phyloP scores from a whole-genome alignment of 2,113 vertebrate species.

The Onychorhynchus coronatus region DNA sequence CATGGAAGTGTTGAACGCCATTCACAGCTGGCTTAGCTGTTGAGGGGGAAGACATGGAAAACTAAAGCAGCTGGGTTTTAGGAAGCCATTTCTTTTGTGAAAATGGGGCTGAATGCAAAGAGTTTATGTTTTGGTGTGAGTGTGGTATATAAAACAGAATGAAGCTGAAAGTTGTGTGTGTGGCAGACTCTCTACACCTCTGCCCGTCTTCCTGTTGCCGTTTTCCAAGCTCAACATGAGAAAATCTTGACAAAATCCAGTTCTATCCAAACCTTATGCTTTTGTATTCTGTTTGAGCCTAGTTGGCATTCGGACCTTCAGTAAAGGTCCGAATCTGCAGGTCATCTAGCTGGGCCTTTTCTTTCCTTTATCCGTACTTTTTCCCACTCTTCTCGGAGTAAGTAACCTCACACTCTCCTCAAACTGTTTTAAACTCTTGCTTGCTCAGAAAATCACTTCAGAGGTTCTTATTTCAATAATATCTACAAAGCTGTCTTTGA shows the following conservation, averaged over 20 bases:
- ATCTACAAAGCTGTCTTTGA: not conserved
- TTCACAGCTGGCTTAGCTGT: not conserved
- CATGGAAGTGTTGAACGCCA: not conserved
- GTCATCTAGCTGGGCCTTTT: not conserved
- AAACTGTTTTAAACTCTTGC: not conserved
- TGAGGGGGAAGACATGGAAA: not conserved
- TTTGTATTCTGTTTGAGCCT: not conserved
- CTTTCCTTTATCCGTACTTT: not conserved
- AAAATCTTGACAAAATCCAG: not conserved
- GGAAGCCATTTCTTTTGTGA: not conserved
- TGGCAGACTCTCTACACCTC: not conserved
- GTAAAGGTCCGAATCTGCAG: not conserved
- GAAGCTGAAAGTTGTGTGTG: not conserved
- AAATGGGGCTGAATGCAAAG: not conserved
- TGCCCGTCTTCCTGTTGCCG: not conserved
- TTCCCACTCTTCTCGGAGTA: not conserved
- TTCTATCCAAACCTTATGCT: not conserved
- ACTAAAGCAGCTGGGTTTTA: not conserved
- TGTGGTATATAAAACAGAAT: not conserved
- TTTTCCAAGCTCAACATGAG: not conserved
- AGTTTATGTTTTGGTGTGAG: not conserved
- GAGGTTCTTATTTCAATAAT: not conserved
- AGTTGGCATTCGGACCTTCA: not conserved
- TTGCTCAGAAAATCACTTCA: not conserved
- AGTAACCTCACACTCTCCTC: not conserved